phyloP scores from a whole-genome alignment of 2,888 invertebrate species.

The Netelia fuscicornis region DNA sequence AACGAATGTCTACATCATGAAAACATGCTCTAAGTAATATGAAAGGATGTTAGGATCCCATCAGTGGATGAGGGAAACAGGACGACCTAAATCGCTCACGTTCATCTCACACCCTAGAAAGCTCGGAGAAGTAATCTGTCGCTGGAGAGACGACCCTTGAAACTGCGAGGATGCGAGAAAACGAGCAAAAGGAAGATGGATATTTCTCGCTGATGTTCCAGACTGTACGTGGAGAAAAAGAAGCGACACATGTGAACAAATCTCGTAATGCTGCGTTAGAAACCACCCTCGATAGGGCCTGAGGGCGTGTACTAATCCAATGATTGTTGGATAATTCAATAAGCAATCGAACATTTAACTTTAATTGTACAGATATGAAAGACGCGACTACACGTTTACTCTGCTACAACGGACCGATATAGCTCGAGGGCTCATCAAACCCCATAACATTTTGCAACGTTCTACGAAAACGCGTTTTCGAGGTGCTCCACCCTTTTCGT shows the following conservation, averaged over 20 bases:
- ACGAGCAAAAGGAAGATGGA: conserved; percentile 40
- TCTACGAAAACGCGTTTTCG: conserved; percentile 54
- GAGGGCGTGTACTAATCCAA: conserved; percentile 38
- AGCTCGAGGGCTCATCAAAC: conserved; percentile 69
- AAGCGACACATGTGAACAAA: conserved; percentile 22
- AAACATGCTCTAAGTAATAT: not conserved
- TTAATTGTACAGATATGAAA: conserved; percentile 45
- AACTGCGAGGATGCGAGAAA: conserved; percentile 48
- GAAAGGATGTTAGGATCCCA: not conserved
- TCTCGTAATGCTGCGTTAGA: not conserved
- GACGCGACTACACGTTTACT: conserved; percentile 7
- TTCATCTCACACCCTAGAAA: conserved; percentile 53
- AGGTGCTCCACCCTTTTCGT: conserved; percentile 38
- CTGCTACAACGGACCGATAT: conserved; percentile 20
- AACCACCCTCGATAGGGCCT: conserved; percentile 8
- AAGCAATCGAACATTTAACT: conserved; percentile 58
- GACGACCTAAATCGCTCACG: conserved; percentile 67
- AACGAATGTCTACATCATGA: not conserved
- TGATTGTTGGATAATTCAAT: conserved; percentile 51
- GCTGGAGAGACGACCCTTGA: conserved; percentile 56
- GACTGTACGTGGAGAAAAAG: conserved; percentile 17
- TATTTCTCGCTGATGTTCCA: conserved; percentile 38
- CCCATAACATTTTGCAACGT: conserved; percentile 68
- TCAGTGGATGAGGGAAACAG: conserved; percentile 47
- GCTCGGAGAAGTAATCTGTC: conserved; percentile 69